These are phyloP conservation scores for Zaprionus africanus DNA, from an alignment of 1,140 invertebrate genomes.

Conservation along the genomic window DNA sequence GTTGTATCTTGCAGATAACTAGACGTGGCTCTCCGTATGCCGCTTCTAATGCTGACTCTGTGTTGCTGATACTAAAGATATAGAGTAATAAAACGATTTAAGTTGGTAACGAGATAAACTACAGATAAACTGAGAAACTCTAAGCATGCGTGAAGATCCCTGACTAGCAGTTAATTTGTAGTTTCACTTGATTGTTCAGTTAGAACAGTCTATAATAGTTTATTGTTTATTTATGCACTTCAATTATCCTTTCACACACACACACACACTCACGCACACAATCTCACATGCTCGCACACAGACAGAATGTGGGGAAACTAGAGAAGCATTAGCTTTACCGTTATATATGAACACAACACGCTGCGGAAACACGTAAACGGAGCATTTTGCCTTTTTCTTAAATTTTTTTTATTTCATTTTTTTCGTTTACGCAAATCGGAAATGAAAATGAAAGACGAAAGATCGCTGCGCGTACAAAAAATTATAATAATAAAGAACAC, in stretches of 20 bases:
- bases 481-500: not conserved
- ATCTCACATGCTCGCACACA: constrained; percentile 13
- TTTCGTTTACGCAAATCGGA: constrained; percentile 11
- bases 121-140: constrained; percentile 11
- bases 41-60: constrained; percentile 5
- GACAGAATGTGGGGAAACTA: constrained; percentile 6
- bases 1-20: constrained; percentile 33
- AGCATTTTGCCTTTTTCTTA: constrained; percentile 19
- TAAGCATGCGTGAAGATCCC: not conserved
- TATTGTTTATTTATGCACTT: constrained; percentile 31
- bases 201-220: constrained; percentile 2
- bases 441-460: not conserved
- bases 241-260: not conserved
- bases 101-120: constrained; percentile 30
- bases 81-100: constrained; percentile 28
- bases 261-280: constrained; percentile 14
- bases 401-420: not conserved
- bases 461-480: not conserved
- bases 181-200: not conserved
- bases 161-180: not conserved
- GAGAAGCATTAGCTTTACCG: constrained; percentile 20
- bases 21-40: constrained; percentile 1
- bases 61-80: not conserved
- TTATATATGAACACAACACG: constrained; percentile 20
- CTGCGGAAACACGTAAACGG: constrained; percentile 21